phyloP scores from a whole-genome alignment of 2,888 invertebrate genomes.

The Dasysyrphus albostriatus region DNA sequence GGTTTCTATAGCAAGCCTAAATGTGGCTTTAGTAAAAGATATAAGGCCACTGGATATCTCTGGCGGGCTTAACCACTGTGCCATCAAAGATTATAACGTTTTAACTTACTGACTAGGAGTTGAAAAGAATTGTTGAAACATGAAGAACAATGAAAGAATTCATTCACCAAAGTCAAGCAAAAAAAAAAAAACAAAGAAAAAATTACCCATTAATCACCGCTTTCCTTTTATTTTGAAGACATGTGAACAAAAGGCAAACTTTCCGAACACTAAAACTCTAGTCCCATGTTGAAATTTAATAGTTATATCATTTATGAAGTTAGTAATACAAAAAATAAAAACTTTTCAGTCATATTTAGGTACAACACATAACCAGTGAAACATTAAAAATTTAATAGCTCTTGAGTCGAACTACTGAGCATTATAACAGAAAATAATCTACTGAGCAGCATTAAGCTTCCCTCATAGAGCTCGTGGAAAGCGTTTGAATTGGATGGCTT shows the following conservation, averaged over 20 bases:
- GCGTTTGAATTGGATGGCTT: slow-evolving; percentile 10
- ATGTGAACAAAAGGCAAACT: not conserved
- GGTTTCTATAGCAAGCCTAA: too few species aligned
- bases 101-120: too few species aligned
- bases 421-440: slow-evolving; percentile 44
- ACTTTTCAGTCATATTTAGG: slow-evolving; percentile 13
- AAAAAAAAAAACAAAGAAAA: not conserved
- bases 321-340: slow-evolving; percentile 1
- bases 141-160: too few species aligned
- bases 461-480: not conserved
- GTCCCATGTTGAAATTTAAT: slow-evolving; percentile 6
- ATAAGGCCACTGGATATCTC: too few species aligned
- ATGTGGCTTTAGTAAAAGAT: too few species aligned
- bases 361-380: slow-evolving; percentile 7
- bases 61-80: too few species aligned
- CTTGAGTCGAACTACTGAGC: slow-evolving; percentile 31
- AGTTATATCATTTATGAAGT: slow-evolving; percentile 1
- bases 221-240: not conserved
- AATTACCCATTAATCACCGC: not conserved
- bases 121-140: too few species aligned
- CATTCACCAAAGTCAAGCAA: too few species aligned
- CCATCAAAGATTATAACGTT: too few species aligned
- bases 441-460: slow-evolving; percentile 9
- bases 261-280: not conserved
- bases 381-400: slow-evolving; percentile 54